Percentiles rank a stretch among this genome's conserved stretches.
These are phyloP conservation scores for Leptodactylus fuscus DNA, from an alignment of 2,113 vertebrate genomes.

Conservation along the genomic window DNA sequence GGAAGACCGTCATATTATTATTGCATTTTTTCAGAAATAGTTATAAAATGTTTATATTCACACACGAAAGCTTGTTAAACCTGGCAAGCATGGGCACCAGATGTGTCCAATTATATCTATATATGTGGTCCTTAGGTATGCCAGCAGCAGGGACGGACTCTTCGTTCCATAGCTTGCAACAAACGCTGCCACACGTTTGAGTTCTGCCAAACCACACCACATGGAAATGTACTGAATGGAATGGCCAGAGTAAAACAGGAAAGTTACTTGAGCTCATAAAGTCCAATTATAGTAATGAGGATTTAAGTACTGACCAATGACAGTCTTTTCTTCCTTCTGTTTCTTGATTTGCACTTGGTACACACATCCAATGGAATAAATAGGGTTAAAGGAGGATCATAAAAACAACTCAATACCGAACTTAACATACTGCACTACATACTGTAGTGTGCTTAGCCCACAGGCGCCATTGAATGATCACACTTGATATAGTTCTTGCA, in stretches of 20 bases:
- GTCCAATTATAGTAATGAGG: conserved; percentile 73
- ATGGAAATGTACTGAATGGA: conserved; percentile 80
- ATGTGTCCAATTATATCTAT: conserved; percentile 78
- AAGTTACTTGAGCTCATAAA: conserved; percentile 75
- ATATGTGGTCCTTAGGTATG: conserved; percentile 78
- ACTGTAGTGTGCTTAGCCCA: too few species aligned
- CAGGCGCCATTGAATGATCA: too few species aligned
- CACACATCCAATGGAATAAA: background rate
- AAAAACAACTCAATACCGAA: background rate
- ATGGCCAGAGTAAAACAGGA: conserved; percentile 73
- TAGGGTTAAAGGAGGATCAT: background rate
- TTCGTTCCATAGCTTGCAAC: conserved; percentile 74
- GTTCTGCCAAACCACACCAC: conserved; percentile 76
- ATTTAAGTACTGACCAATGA: conserved; percentile 68
- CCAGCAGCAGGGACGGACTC: conserved; percentile 72
- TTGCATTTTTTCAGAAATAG: conserved; percentile 10
- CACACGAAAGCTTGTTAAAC: background rate
- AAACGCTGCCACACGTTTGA: conserved; percentile 69
- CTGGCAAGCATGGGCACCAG: conserved; percentile 71
- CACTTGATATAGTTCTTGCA: too few species aligned
- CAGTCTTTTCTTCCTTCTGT: conserved; percentile 50
- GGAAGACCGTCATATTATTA: background rate
- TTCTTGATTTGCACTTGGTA: background rate
- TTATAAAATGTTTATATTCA: conserved; percentile 27
- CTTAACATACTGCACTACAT: too few species aligned